Evolutionary conservation across 2,888 invertebrate species (phyloP), one percentile per base, ranked within the genome.

Genomic region (Drosophila nigricruria): DNA sequence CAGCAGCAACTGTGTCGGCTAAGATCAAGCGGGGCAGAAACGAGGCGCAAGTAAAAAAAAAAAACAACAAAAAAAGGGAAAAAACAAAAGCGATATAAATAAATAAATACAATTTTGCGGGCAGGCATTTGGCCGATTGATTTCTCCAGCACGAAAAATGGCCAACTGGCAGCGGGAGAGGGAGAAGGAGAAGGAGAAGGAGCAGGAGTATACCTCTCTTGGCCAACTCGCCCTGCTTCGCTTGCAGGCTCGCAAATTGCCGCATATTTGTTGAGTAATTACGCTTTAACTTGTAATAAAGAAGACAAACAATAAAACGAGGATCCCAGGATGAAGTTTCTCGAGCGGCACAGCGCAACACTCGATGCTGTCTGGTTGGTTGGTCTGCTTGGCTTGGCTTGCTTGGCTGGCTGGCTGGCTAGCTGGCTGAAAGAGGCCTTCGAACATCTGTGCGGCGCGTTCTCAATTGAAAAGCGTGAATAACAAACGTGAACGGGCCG

Each of bases 291-390:
- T 88, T 90, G 89, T 82, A 91, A 90, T 91, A 91, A 90, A 89
- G 89, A 91, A 91, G 88, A 83, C 90, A 91, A 90, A 89, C 90
- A 91, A 91, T 88, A 87, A 90, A 90, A 90, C 79, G 78, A 88
- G 89, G 81, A 74, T 49, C 69, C 80, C 70, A 61, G 66, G 59
- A 71, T 66, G 54, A 62, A 34, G 42, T 57, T 60, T 38, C 49
- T 47, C 47, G n/a, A 6, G 18, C 32, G 12, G 23, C 20, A 52
- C 49, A 49, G 49, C 47, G 47, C 32, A 50, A 1, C 32, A 32
- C 30, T 49, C 49, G 49, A 30, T 14, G 18, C 49, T 49, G 49
- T 27, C 49, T 49, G 30, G 14, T 18, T 30, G 30, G 30, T 8
- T 47, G 45, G n/a, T n/a, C 9, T 30, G 30, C 25, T 25, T 25